These are phyloP conservation scores for Trypoxylon attenuatum DNA, from an alignment of 2,888 invertebrate genomes.

Conservation along the genomic window DNA sequence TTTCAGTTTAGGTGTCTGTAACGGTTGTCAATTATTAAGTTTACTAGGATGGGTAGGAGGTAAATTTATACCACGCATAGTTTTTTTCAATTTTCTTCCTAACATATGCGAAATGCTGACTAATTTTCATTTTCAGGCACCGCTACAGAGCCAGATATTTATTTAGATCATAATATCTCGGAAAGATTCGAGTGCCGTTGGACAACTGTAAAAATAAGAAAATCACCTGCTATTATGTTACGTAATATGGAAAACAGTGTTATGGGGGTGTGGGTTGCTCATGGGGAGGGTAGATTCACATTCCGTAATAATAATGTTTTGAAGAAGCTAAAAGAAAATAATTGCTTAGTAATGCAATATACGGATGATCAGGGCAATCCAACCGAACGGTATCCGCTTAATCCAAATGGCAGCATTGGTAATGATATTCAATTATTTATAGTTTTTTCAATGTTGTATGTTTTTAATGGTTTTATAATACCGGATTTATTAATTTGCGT, in stretches of 20 bases:
- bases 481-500: no score
- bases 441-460: no score
- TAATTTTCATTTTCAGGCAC: no score
- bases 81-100: no score
- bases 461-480: constrained; percentile 1
- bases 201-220: constrained; percentile 84
- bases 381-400: constrained; percentile 92
- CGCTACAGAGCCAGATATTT: constrained; percentile 72
- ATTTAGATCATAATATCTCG: constrained; percentile 90
- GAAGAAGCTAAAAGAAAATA: constrained; percentile 75
- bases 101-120: no score
- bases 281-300: constrained; percentile 92
- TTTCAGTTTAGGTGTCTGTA: constrained; percentile 98
- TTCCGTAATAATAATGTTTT: constrained; percentile 77
- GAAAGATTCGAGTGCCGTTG: constrained; percentile 89
- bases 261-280: constrained; percentile 97
- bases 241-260: constrained; percentile 90
- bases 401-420: constrained; percentile 93
- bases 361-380: constrained; percentile 86
- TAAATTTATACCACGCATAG: constrained; percentile 22
- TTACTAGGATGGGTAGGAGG: constrained; percentile 92
- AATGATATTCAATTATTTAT: constrained; percentile 48
- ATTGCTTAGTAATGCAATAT: constrained; percentile 87
- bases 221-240: constrained; percentile 89
- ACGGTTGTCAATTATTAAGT: constrained; percentile 98